These are phyloP conservation scores for Eugnorisma glareosa DNA, from an alignment of 2,888 invertebrate genomes.

Conservation along the genomic window DNA sequence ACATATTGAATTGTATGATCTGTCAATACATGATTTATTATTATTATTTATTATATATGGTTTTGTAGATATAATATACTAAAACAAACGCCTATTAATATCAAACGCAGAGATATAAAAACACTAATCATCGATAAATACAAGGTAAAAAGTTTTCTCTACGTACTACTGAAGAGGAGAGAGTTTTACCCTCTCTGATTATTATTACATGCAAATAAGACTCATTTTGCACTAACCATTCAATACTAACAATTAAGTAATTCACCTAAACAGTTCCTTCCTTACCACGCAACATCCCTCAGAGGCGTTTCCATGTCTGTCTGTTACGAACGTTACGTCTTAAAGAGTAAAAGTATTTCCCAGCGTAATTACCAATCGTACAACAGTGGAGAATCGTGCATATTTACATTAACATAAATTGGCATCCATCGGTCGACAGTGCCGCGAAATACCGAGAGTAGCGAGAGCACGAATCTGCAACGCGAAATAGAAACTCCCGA, in stretches of 20 bases:
- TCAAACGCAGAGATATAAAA: not conserved
- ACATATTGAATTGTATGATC: too few species aligned
- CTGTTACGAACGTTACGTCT: slow-evolving; percentile 60
- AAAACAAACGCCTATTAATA: not conserved
- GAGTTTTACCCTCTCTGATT: not conserved
- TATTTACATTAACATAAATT: slow-evolving; percentile 68
- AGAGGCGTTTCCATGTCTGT: slow-evolving; percentile 56
- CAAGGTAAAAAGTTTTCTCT: not conserved
- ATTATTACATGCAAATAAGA: slow-evolving; percentile 14
- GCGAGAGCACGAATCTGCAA: not conserved
- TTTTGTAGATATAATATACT: not conserved
- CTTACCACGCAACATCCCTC: slow-evolving; percentile 34
- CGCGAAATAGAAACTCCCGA: not conserved
- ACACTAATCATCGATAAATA: not conserved
- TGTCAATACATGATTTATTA: too few species aligned
- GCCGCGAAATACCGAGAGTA: slow-evolving; percentile 48
- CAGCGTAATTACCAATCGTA: slow-evolving; percentile 70
- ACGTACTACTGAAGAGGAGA: not conserved
- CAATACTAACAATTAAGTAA: slow-evolving; percentile 46
- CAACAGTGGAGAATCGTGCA: slow-evolving; percentile 67
- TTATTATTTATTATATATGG: too few species aligned
- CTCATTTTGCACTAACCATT: slow-evolving; percentile 16
- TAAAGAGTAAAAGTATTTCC: slow-evolving; percentile 65
- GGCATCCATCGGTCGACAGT: slow-evolving; percentile 58
- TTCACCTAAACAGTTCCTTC: slow-evolving; percentile 48